phyloP scores from a whole-genome alignment of 2,113 vertebrate genomes.

The Labeo rohita region DNA sequence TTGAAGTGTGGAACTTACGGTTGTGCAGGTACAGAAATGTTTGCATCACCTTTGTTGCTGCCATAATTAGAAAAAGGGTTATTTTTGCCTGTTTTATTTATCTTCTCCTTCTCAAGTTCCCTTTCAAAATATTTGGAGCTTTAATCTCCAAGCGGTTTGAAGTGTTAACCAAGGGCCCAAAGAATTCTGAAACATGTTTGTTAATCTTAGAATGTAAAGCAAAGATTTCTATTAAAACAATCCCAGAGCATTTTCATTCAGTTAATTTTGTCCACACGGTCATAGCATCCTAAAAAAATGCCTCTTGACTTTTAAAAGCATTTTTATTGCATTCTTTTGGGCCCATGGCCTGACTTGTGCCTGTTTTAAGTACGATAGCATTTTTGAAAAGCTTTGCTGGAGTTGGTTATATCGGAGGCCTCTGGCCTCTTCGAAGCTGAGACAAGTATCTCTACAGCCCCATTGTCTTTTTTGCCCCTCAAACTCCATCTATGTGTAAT shows the following conservation, averaged over 20 bases:
- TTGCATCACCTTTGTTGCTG: constrained; percentile 46
- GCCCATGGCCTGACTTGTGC: constrained; percentile 41
- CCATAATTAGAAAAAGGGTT: constrained; percentile 22
- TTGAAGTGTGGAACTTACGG: constrained; percentile 5
- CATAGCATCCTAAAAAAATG: constrained; percentile 7
- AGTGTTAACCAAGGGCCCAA: constrained; percentile 41
- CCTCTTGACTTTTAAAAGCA: constrained; percentile 9
- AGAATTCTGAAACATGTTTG: constrained; percentile 37
- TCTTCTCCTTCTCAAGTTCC: background rate
- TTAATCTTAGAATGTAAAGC: constrained; percentile 21
- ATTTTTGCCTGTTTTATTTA: constrained; percentile 19
- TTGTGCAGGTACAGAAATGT: constrained; percentile 23
- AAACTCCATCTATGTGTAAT: constrained; percentile 81
- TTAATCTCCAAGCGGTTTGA: constrained; percentile 36
- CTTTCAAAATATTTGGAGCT: constrained; percentile 40
- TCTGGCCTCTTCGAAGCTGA: constrained; percentile 88
- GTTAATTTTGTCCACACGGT: constrained; percentile 1
- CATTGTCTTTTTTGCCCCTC: constrained; percentile 73
- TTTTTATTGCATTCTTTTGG: constrained; percentile 38
- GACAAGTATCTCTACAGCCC: constrained; percentile 84
- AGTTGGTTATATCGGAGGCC: constrained; percentile 80
- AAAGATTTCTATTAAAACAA: constrained; percentile 8
- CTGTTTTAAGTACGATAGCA: constrained; percentile 60
- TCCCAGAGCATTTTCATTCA: constrained; percentile 21
- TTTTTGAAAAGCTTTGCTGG: constrained; percentile 83